Evolutionary conservation across 2,888 invertebrate species (phyloP).

Genomic region (Sphaeridia pumilis): DNA sequence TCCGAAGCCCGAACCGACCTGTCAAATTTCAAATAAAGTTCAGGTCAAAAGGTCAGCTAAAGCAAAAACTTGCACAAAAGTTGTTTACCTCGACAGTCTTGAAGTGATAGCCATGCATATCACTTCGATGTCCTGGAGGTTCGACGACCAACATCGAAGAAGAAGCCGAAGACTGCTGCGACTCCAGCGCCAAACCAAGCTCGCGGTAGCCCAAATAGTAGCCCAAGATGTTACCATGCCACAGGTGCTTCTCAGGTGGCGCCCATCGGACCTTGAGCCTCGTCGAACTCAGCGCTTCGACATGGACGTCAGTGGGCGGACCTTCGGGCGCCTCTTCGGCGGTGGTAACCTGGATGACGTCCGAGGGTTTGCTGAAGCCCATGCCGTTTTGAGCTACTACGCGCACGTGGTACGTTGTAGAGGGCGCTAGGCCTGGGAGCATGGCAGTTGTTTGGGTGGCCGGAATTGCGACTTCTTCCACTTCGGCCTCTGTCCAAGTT

Average conservation of each 20-base stretch:
- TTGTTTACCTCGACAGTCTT: conserved; percentile 56
- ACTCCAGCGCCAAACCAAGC: conserved; percentile 13
- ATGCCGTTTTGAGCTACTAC: conserved; percentile 81
- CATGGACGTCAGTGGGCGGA: conserved; percentile 68
- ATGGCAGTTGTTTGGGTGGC: conserved; percentile 71
- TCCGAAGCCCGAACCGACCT: conserved; percentile 30
- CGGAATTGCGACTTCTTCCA: conserved; percentile 66
- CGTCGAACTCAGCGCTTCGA: conserved; percentile 69
- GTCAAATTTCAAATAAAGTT: conserved; percentile 1
- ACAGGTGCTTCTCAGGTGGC: conserved; percentile 64
- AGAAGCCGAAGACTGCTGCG: neutral
- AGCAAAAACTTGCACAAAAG: neutral
- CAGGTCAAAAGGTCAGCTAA: neutral
- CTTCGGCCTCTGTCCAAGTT: conserved; percentile 49
- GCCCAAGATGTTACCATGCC: conserved; percentile 72
- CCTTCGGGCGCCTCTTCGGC: conserved; percentile 78
- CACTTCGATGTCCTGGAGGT: neutral
- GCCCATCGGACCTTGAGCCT: conserved; percentile 78
- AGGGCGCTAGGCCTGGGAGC: conserved; percentile 68
- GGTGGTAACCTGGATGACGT: conserved; percentile 73
- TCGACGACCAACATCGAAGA: neutral
- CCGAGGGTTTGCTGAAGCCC: conserved; percentile 75
- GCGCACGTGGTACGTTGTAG: conserved; percentile 74
- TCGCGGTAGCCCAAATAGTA: conserved; percentile 52
- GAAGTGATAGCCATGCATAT: conserved; percentile 41